Conservation (phyloP, 2,113 vertebrate species). For the Seriola dumerili region DNA sequence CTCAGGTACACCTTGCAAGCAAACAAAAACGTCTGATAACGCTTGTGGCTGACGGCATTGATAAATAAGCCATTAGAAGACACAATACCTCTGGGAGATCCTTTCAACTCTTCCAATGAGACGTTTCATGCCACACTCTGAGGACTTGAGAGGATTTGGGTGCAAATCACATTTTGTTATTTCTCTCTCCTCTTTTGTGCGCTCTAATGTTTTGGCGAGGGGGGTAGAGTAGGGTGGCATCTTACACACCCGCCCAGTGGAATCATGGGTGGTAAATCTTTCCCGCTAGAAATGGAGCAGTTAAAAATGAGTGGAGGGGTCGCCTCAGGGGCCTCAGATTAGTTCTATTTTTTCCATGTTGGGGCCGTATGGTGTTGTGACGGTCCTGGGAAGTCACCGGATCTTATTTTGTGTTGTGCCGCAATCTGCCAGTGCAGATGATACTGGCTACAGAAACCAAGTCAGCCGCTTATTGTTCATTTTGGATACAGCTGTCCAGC, state of each 20-base stretch:
- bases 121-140: slow-evolving; percentile 53
- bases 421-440: slow-evolving; percentile 77
- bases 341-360: slow-evolving; percentile 61
- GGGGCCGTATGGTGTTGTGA: slow-evolving; percentile 33
- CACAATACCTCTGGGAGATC: slow-evolving; percentile 44
- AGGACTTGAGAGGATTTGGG: slow-evolving; percentile 77
- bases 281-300: slow-evolving; percentile 56
- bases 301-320: slow-evolving; percentile 47
- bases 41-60: slow-evolving; percentile 42
- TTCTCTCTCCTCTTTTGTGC: slow-evolving; percentile 57
- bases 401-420: slow-evolving; percentile 62
- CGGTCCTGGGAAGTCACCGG: slow-evolving; percentile 67
- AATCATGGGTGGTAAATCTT: slow-evolving; percentile 83
- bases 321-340: slow-evolving; percentile 74
- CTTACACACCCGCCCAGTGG: slow-evolving; percentile 64
- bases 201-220: slow-evolving; percentile 53
- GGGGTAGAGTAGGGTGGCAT: slow-evolving; percentile 70
- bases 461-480: slow-evolving; percentile 75
- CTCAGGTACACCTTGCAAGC: slow-evolving; percentile 73
- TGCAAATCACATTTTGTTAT: slow-evolving; percentile 70
- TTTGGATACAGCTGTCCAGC: slow-evolving; percentile 75
- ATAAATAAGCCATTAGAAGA: slow-evolving; percentile 63
- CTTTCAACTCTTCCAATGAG: slow-evolving; percentile 48
- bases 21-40: slow-evolving; percentile 40
- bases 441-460: slow-evolving; percentile 57